Percentiles rank a stretch among this genome's conserved stretches.
Conservation (phyloP, 2,888 invertebrate species). For the Allygus modestus region DNA sequence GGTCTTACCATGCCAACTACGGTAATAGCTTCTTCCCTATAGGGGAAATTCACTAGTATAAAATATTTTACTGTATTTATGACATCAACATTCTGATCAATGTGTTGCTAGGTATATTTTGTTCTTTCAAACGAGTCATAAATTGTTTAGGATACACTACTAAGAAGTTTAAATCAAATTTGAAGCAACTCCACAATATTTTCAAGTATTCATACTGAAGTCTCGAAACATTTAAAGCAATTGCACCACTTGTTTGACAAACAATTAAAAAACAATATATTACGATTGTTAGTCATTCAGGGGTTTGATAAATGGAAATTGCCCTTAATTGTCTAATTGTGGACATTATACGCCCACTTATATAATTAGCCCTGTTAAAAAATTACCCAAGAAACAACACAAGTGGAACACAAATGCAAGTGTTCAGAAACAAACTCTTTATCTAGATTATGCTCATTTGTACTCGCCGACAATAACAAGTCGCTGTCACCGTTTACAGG, state of each 20-base stretch:
- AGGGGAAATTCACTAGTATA: too few species aligned
- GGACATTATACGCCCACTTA: conserved; percentile 23
- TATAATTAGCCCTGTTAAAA: neutral
- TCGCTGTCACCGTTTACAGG: neutral
- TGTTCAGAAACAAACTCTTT: conserved; percentile 1
- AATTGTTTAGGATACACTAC: too few species aligned
- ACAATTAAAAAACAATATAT: conserved; percentile 23
- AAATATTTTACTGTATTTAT: too few species aligned
- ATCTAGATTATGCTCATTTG: conserved; percentile 29
- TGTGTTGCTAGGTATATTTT: too few species aligned
- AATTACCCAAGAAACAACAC: conserved; percentile 30
- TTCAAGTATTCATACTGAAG: too few species aligned
- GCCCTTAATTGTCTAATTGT: conserved; percentile 12
- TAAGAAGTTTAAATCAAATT: too few species aligned
- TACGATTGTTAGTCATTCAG: neutral
- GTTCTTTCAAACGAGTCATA: too few species aligned
- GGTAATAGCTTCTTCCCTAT: too few species aligned
- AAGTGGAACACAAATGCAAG: neutral
- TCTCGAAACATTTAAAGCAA: neutral
- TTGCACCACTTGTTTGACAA: conserved; percentile 2
- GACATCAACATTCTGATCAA: too few species aligned
- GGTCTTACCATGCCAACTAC: too few species aligned
- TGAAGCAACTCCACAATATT: too few species aligned
- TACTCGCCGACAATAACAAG: neutral
- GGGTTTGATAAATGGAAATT: conserved; percentile 11